Evolutionary conservation across 2,797 vertebrate genomes (phyloP).

Genomic region (Ceryle rudis): DNA sequence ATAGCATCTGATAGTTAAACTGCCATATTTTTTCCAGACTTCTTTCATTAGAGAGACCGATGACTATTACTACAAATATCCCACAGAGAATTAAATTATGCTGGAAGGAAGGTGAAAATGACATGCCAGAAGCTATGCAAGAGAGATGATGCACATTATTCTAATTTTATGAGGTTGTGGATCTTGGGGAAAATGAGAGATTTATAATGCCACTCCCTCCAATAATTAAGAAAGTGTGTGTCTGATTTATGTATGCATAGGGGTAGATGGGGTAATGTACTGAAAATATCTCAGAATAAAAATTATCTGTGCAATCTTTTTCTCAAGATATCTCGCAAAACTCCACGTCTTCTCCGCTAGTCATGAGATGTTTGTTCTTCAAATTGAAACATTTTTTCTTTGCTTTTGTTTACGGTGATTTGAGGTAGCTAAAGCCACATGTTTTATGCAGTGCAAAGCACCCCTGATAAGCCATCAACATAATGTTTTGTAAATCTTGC

Average conservation of each 20-base stretch:
- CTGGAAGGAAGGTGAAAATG: background rate
- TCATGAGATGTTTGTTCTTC: background rate
- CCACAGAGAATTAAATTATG: conserved; percentile 10
- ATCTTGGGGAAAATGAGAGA: conserved; percentile 43
- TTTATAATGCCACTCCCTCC: conserved; percentile 2
- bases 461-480: background rate
- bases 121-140: conserved; percentile 13
- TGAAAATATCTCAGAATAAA: background rate
- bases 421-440: background rate
- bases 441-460: background rate
- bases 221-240: conserved; percentile 10
- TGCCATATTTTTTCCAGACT: conserved; percentile 32
- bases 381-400: background rate
- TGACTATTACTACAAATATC: conserved; percentile 39
- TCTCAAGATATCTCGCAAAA: background rate
- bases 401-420: background rate
- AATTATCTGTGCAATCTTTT: background rate
- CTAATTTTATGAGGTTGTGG: conserved; percentile 27
- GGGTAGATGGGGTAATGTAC: background rate
- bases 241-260: background rate
- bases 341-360: background rate
- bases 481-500: background rate
- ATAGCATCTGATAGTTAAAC: conserved; percentile 15
- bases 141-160: conserved; percentile 21
- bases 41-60: conserved; percentile 34